Evolutionary conservation across 2,113 vertebrate species (phyloP).

Genomic region (Seriola aureovittata): DNA sequence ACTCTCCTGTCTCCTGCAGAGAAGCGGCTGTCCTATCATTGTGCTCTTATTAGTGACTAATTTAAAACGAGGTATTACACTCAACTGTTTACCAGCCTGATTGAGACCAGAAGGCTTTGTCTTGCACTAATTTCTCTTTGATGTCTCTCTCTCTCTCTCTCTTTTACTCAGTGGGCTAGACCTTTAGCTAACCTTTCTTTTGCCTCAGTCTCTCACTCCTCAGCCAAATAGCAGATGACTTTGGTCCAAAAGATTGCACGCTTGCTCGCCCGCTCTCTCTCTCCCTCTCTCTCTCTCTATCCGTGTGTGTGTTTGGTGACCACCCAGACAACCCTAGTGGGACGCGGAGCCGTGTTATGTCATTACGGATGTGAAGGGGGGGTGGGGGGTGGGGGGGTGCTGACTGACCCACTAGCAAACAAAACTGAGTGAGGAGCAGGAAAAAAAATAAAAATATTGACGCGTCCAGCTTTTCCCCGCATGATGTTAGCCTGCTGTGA

Average conservation of each 20-base stretch:
- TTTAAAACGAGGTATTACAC: constrained; percentile 77
- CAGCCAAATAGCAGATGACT: constrained; percentile 37
- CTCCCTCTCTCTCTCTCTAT: neutral
- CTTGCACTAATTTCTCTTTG: constrained; percentile 62
- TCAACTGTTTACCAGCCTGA: constrained; percentile 75
- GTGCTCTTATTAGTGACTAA: constrained; percentile 76
- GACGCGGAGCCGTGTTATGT: constrained; percentile 28
- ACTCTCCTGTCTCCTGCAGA: constrained; percentile 56
- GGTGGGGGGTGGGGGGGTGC: too few species aligned
- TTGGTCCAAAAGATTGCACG: constrained; percentile 11
- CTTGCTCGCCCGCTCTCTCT: neutral
- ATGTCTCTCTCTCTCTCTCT: constrained; percentile 40
- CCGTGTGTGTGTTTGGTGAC: neutral
- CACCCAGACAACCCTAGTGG: constrained; percentile 16
- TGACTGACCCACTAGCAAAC: constrained; percentile 44
- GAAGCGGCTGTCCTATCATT: constrained; percentile 67
- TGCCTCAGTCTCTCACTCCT: neutral
- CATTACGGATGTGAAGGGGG: constrained; percentile 21
- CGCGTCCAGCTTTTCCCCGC: constrained; percentile 36
- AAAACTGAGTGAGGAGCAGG: constrained; percentile 38
- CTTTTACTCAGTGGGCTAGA: constrained; percentile 34
- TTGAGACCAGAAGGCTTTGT: constrained; percentile 71
- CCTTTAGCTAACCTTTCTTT: constrained; percentile 62
- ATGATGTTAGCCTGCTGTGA: constrained; percentile 59
- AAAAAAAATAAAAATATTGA: constrained; percentile 40